Conservation (phyloP, 2,888 invertebrate genomes). For the Ophioninae sp. region DNA sequence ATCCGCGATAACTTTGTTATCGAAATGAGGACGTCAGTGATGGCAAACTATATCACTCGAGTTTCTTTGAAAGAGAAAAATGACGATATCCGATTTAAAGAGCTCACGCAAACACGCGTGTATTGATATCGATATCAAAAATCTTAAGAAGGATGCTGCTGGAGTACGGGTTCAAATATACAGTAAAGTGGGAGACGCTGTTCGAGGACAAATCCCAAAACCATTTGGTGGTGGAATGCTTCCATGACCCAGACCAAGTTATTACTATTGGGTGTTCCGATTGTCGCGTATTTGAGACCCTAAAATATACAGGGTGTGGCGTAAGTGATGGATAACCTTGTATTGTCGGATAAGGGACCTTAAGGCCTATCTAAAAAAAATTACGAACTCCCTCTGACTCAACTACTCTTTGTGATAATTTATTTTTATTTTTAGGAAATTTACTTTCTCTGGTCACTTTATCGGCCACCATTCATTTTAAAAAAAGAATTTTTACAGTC, state of each 20-base stretch:
- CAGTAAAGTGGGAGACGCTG: conserved; percentile 47
- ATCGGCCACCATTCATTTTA: too few relatives aligned
- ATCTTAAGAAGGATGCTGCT: conserved; percentile 6
- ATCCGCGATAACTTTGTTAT: background rate
- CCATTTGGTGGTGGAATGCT: conserved; percentile 52
- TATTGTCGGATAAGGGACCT: too few relatives aligned
- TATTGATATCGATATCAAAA: conserved; percentile 19
- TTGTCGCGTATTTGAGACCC: conserved; percentile 41
- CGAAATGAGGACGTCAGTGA: conserved; percentile 10
- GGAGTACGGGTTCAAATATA: conserved; percentile 37
- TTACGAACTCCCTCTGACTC: too few relatives aligned
- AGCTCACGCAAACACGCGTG: conserved; percentile 31
- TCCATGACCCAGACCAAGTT: conserved; percentile 55
- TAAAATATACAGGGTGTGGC: too few relatives aligned
- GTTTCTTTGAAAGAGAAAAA: conserved; percentile 7
- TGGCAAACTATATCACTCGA: conserved; percentile 25
- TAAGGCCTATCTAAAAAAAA: too few relatives aligned
- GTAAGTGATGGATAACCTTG: too few relatives aligned
- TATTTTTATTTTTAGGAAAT: too few relatives aligned
- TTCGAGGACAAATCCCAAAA: conserved; percentile 55
- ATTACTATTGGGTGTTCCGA: conserved; percentile 53
- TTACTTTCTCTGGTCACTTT: too few relatives aligned
- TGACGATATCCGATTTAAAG: conserved; percentile 5
- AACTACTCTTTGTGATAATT: too few relatives aligned
- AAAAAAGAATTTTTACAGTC: too few relatives aligned